phyloP scores from a whole-genome alignment of 1,140 invertebrate genomes.

The Drosophila baimaii region DNA sequence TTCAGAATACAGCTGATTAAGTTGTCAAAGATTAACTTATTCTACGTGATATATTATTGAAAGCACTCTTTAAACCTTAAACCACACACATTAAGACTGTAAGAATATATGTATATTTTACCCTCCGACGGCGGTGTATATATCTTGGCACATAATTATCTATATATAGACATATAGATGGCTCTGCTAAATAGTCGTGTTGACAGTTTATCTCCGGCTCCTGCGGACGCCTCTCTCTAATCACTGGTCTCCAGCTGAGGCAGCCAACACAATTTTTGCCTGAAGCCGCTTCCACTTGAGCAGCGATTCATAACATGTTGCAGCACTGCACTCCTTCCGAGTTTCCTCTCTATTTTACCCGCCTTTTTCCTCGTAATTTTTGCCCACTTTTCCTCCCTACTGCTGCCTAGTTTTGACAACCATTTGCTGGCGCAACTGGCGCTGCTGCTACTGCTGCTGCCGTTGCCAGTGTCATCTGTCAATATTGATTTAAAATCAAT shows the following conservation, averaged over 20 bases:
- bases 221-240: constrained; percentile 10
- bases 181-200: constrained; percentile 22
- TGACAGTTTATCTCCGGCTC: constrained; percentile 32
- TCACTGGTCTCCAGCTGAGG: constrained; percentile 38
- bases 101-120: neutral
- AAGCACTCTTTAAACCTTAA: neutral
- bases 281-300: constrained; percentile 48
- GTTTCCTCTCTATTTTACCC: constrained; percentile 3
- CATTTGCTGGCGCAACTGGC: constrained; percentile 28
- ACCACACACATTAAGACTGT: neutral
- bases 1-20: too few relatives aligned
- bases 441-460: constrained; percentile 15
- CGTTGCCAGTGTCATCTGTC: constrained; percentile 71
- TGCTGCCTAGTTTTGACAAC: constrained; percentile 3
- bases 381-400: neutral
- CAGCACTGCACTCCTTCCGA: constrained; percentile 18
- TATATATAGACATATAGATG: neutral
- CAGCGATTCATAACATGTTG: constrained; percentile 23
- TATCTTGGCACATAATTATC: constrained; percentile 7
- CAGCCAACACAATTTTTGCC: constrained; percentile 52
- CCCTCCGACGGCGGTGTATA: neutral
- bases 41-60: neutral
- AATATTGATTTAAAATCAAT: constrained; percentile 83
- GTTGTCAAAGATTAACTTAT: neutral
- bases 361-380: neutral